Evolutionary conservation across 2,888 invertebrate species (phyloP).

Genomic region (Drosophila buzzatii): DNA sequence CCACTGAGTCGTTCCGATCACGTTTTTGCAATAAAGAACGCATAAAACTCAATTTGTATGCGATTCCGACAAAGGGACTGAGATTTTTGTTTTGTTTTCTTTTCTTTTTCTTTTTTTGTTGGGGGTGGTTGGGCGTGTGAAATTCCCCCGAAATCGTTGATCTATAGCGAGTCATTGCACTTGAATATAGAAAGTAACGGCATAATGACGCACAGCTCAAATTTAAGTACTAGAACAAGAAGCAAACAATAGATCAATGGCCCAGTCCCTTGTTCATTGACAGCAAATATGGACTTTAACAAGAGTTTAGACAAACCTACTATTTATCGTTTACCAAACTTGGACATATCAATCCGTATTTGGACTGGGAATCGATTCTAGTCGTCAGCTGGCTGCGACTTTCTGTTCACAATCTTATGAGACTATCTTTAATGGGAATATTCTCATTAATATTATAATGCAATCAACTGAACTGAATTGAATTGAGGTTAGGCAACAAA

Average conservation of each 20-base stretch:
- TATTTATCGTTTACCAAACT: background rate
- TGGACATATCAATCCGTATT: background rate
- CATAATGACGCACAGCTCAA: conserved; percentile 1
- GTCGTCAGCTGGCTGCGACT: no score
- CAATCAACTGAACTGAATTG: no score
- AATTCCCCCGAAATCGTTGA: conserved; percentile 32
- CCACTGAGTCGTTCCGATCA: conserved; percentile 41
- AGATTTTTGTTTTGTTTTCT: background rate
- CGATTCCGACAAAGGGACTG: conserved; percentile 3
- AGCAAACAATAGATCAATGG: background rate
- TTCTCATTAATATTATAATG: no score
- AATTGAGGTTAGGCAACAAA: no score
- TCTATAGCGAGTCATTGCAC: conserved; percentile 55
- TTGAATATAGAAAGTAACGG: conserved; percentile 6
- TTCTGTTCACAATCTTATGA: no score
- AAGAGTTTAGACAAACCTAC: background rate
- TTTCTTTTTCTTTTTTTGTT: background rate
- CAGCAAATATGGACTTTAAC: no score
- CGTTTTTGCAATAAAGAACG: conserved; percentile 43
- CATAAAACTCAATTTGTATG: conserved; percentile 13
- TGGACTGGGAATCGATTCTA: background rate
- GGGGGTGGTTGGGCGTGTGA: conserved; percentile 4
- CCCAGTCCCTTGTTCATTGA: no score
- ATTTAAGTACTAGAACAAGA: background rate
- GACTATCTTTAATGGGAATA: no score